Base-by-base conservation (phyloP, 2,888 invertebrate species). In the Melikaiella ostensackeni region DNA sequence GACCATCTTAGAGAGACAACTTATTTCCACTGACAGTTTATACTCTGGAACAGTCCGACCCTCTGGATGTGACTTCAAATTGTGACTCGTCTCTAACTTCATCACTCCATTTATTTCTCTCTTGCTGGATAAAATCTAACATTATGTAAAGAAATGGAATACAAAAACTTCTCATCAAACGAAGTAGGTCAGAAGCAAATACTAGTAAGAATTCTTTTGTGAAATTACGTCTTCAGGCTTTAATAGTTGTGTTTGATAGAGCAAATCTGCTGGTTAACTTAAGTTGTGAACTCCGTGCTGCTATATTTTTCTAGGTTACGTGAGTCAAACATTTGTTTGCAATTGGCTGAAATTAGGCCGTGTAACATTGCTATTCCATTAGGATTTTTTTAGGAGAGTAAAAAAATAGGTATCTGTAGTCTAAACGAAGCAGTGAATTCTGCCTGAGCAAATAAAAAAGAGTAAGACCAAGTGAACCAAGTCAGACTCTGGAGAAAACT, bases 361-460 rank as follows among this genome's bases (percentile, higher is more conserved):
- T 70, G 66, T 46, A 46, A 70, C 46, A 46, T 70, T 70, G 66
- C 30, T 70, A 46, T 70, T 70, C 50, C 46, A 70, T 46, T 70
- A 3, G 5, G 66, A 30, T 19, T 70, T 27, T 50, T 30, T 70
- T 24, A 46, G 27, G 4, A 9, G 24, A 27, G 30, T 50, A 16
- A 42, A 24, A 42, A 70, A 27, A 24, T 70, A 46, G 46, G n/a
- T 50, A 70, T 38, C 21, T 55, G 8, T 9, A 9, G 30, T 4
- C 30, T 30, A 4, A 30, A 30, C 2, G 30, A 55, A 42, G 42
- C 24, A 42, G 63, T n/a, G 64, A 24, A 64, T 70, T 73, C 30
- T 74, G 74, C 50, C 42, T 73, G 77, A 74, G 80, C 76, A 78
- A 78, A 76, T 77, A 75, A 74, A 78, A 78, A 38, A 46, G 75